Percentiles rank a stretch among this genome's conserved stretches.
Conservation (phyloP, 2,113 vertebrate genomes). For the Leptobrachium leishanense region DNA sequence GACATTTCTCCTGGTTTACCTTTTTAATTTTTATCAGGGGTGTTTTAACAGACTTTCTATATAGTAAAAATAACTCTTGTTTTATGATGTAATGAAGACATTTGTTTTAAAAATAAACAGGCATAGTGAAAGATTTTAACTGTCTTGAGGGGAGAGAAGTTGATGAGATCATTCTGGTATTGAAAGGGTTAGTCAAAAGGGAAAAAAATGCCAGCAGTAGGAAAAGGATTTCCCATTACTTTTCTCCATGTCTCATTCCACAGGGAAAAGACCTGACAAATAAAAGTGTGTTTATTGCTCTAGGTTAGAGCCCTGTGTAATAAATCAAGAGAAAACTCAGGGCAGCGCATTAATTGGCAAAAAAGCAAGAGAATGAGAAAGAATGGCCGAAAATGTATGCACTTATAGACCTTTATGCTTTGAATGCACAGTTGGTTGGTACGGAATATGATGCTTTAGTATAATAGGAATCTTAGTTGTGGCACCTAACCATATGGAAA, state of each 20-base stretch:
- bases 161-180: background rate
- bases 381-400: background rate
- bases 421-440: no score
- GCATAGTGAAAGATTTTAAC: no score
- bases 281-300: conserved; percentile 59
- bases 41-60: no score
- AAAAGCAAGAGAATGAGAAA: background rate
- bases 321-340: conserved; percentile 51
- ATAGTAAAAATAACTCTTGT: no score
- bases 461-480: background rate
- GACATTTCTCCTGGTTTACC: no score
- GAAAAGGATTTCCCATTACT: conserved; percentile 59
- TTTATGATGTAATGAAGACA: no score
- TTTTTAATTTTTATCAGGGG: no score
- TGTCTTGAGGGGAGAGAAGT: background rate
- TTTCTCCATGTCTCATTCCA: conserved; percentile 43
- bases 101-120: no score
- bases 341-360: conserved; percentile 43
- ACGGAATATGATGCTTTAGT: background rate
- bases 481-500: no score
- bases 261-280: conserved; percentile 55
- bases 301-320: conserved; percentile 51
- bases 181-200: conserved; percentile 56
- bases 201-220: conserved; percentile 55
- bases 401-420: background rate